phyloP scores from a whole-genome alignment of 2,888 invertebrate genomes.

The Ashinkailepas kermadecensis region DNA sequence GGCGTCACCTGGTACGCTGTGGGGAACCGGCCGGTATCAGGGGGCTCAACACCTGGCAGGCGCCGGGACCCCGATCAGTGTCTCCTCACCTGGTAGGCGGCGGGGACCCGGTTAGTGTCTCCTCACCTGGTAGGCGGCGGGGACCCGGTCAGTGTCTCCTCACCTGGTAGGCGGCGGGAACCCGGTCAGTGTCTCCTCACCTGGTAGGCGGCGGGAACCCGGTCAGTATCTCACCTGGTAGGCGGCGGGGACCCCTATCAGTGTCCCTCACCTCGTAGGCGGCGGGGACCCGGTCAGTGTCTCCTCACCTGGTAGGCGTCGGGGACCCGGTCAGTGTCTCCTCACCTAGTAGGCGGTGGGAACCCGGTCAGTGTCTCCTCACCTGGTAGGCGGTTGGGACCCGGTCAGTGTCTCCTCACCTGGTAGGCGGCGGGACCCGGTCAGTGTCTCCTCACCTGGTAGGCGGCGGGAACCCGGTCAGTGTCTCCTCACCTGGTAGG shows the following conservation, averaged over 20 bases:
- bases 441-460: constrained; percentile 42
- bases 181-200: constrained; percentile 39
- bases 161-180: constrained; percentile 49
- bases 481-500: too few species aligned
- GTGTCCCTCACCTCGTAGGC: not conserved
- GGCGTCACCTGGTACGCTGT: too few species aligned
- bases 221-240: constrained; percentile 44
- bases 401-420: constrained; percentile 37
- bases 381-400: constrained; percentile 50
- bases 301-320: constrained; percentile 49
- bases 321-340: constrained; percentile 43
- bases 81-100: too few species aligned
- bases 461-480: constrained; percentile 49
- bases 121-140: too few species aligned
- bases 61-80: too few species aligned
- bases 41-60: too few species aligned
- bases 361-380: not conserved
- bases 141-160: too few species aligned
- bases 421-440: not conserved
- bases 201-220: not conserved
- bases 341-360: not conserved
- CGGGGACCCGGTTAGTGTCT: too few species aligned
- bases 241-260: constrained; percentile 48
- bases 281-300: not conserved
- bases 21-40: too few species aligned